These are phyloP conservation scores for Heliornis fulica DNA, from an alignment of 2,113 vertebrate species.

Conservation along the genomic window DNA sequence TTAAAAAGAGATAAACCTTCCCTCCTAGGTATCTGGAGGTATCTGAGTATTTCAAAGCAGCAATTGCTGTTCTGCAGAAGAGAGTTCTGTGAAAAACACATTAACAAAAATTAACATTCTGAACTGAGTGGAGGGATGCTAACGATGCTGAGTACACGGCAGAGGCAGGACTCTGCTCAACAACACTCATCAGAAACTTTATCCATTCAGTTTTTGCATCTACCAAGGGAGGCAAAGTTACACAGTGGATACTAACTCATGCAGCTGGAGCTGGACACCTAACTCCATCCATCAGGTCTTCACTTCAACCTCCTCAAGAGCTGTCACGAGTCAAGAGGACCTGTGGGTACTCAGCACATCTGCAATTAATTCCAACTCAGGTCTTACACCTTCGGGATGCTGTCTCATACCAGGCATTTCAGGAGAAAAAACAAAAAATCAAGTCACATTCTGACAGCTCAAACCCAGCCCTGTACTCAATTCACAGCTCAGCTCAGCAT, in stretches of 20 bases:
- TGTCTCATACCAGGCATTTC: neutral
- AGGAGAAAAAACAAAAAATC: neutral
- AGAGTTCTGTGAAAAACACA: neutral
- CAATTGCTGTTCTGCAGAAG: neutral
- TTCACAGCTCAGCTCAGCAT: neutral
- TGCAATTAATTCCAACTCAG: neutral
- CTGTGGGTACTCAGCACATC: neutral
- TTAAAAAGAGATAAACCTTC: neutral
- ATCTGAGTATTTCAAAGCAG: neutral
- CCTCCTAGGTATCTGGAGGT: neutral
- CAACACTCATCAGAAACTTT: neutral
- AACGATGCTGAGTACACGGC: accelerated
- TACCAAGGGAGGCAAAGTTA: neutral
- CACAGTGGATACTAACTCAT: accelerated
- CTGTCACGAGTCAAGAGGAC: neutral
- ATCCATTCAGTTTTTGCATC: neutral
- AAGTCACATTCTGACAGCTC: neutral
- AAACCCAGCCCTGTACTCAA: neutral
- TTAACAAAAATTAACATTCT: neutral
- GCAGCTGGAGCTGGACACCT: neutral
- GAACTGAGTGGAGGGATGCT: neutral
- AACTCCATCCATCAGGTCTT: too few relatives aligned
- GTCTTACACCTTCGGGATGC: neutral
- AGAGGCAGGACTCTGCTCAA: accelerated
- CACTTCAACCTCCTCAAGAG: neutral